Base-by-base conservation (phyloP, 2,888 invertebrate species). In the Cosmopolites sordidus region DNA sequence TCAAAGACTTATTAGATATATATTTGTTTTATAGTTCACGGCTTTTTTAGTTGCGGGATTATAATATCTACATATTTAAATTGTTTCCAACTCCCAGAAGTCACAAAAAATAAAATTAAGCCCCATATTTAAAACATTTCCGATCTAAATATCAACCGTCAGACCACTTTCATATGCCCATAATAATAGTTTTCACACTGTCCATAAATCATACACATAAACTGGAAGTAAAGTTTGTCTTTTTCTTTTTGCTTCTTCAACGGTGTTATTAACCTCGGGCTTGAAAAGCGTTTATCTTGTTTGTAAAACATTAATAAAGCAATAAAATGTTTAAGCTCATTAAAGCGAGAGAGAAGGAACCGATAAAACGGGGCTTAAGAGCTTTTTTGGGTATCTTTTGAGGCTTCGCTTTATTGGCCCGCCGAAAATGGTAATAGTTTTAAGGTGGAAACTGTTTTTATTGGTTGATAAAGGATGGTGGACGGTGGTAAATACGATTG, bases 231-330 rank as follows among this genome's bases (percentile, higher is more conserved):
- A 38, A 44, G 22, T 27, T 43, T 43, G 39, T 39, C 42, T 50
- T 50, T 38, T 22, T 16, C 50, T 43, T 33, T 49, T 38, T 39
- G 39, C 44, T 27, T 12, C 42, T 27, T 39, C 41, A 17, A 39
- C 43, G 17, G 38, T 50, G 43, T 43, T 50, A 44, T 50, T 50
- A 50, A 50, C 50, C 50, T 50, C 38, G 43, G 39, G 38, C 33
- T n/a, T 37, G 43, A 43, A 49, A 43, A 39, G 15, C 39, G 50
- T 43, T 50, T 50, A 44, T 50, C 50, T 50, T 42, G 50, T 43
- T 50, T 50, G 43, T 50, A 50, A 50, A 50, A 44, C 44, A 44
- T 50, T 50, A 43, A 50, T 50, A 50, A 43, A 50, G 50, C 39
- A 43, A 50, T 50, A 50, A 50, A 45, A 43, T 12, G 37, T 27